phyloP scores from a whole-genome alignment of 2,797 vertebrate genomes.

The Dendrocincla fuliginosa region DNA sequence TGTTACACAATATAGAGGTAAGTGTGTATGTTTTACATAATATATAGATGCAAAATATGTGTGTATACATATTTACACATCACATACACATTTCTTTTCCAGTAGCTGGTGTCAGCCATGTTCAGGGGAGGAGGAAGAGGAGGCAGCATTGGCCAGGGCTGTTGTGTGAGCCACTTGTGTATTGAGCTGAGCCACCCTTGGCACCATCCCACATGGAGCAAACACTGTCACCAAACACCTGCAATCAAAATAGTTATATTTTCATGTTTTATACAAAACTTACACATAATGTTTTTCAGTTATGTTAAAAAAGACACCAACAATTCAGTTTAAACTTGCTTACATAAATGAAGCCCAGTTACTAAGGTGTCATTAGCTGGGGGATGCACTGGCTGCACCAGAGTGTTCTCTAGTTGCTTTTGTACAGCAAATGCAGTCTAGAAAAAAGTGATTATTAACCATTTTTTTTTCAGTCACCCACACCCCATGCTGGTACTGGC shows the following conservation, averaged over 20 bases:
- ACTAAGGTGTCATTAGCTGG: slow-evolving; percentile 36
- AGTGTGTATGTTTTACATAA: background rate
- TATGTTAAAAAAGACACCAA: background rate
- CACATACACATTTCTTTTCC: background rate
- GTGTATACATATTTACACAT: background rate
- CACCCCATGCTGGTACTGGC: background rate
- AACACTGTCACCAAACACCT: background rate
- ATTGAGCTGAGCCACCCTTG: background rate
- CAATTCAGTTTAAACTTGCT: slow-evolving; percentile 59
- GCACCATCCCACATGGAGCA: background rate
- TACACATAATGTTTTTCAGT: slow-evolving; percentile 77
- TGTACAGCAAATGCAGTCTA: background rate
- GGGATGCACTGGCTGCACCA: background rate
- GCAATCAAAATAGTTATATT: slow-evolving; percentile 71
- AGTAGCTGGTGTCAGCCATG: background rate
- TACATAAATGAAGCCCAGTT: slow-evolving; percentile 60
- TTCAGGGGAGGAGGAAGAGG: background rate
- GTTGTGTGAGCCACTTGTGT: background rate
- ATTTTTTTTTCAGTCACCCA: background rate
- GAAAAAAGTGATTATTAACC: background rate
- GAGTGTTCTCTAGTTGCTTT: background rate
- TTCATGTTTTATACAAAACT: slow-evolving; percentile 73
- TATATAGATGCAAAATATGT: background rate
- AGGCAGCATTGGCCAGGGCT: background rate
- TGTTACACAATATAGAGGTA: background rate